Base-by-base conservation (phyloP, 2,797 vertebrate species). In the Gambelia wislizenii region DNA sequence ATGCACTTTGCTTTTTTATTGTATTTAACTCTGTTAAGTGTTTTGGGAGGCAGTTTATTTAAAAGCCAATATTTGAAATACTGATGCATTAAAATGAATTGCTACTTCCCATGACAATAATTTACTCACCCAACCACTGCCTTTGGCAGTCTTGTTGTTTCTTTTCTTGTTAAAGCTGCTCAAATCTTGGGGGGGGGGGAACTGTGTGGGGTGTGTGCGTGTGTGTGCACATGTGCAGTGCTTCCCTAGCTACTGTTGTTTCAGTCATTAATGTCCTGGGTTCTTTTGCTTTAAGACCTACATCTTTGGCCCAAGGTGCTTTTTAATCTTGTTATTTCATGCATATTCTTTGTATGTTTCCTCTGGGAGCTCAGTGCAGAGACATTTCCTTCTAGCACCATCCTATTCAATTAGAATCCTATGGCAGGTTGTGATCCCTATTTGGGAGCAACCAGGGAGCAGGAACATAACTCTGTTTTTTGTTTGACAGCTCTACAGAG, bases 391-490 rank as follows among this genome's bases (percentile, higher is more conserved):
- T 92, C 87, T 91, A 67, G 85, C 84, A 95, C 84, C 88, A 93
- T 95, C 91, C 94, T 94, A 91, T 95, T 96, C 96, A 95, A 94
- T 96, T 95, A 95, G 92, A 87, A 87, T 92, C 93, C 81, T 89
- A 86, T 93, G 93, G 84, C 90, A 95, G 88, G 91, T 88, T 82
- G 70, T 0, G 12, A 91, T 92, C 92, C 90, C 93, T 91, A 84
- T 92, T 90, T 89, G 87, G 91, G 91, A 89, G 91, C 95, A 91
- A 22, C 87, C 91, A 87, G 89, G 93, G 94, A 96, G 69, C 81
- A 83, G 92, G 94, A 96, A 95, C 92, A 96, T 81, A 95, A 94
- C 90, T 93, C 85, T 95, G 84, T 85, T 92, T 96, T 96, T 95
- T 92, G 74, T 95, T 92, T 94, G 89, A 93, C 96, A 95, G 95